phyloP scores from a whole-genome alignment of 2,113 vertebrate genomes.

The Psammodynastes pulverulentus region DNA sequence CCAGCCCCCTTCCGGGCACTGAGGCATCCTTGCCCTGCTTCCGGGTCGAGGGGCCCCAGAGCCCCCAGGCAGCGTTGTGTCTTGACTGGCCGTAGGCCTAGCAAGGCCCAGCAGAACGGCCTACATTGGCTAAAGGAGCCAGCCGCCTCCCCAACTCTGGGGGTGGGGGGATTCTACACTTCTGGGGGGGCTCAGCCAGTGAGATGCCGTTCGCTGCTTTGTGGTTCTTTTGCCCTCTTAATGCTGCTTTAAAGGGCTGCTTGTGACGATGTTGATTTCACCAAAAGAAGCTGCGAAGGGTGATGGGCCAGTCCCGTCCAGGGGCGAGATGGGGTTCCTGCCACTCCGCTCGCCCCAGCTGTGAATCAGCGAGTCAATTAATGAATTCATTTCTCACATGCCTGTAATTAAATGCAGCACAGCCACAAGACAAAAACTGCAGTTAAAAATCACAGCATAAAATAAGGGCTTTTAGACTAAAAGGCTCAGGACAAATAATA shows the following conservation, averaged over 20 bases:
- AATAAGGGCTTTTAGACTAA: background rate
- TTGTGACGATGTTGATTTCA: background rate
- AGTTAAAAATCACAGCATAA: background rate
- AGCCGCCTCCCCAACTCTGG: background rate
- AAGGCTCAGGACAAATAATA: background rate
- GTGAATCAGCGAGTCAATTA: background rate
- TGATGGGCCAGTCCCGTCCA: background rate
- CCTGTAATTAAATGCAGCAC: background rate
- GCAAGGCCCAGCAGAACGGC: background rate
- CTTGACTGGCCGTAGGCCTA: background rate
- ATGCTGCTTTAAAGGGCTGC: background rate
- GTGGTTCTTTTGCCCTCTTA: background rate
- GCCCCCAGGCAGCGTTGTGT: background rate
- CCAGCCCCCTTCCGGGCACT: background rate
- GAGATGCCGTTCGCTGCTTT: accelerated
- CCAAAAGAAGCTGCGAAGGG: background rate
- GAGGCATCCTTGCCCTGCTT: background rate
- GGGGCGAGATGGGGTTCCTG: background rate
- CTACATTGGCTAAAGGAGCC: background rate
- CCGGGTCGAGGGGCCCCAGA: background rate
- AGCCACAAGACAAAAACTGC: background rate
- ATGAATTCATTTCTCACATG: background rate
- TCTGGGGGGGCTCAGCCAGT: background rate
- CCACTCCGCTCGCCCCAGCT: background rate
- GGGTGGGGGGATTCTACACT: background rate